Conservation (phyloP, 2,888 invertebrate species). For the Lycaena phlaeas region DNA sequence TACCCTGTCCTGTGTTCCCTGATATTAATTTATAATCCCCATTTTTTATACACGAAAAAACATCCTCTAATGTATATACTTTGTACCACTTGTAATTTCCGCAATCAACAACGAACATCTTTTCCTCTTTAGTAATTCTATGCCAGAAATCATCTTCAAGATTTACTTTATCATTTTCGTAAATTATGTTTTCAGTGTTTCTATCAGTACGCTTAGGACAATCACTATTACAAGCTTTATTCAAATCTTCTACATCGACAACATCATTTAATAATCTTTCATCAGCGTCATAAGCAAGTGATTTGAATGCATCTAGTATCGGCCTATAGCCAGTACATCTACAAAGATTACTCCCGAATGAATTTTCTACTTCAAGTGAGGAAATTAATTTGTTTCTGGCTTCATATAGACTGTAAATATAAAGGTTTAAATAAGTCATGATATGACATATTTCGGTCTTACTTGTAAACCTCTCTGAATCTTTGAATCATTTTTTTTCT, state of each 20-base stretch:
- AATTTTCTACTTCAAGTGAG: constrained; percentile 79
- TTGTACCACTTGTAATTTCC: constrained; percentile 61
- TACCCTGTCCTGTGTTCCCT: constrained; percentile 83
- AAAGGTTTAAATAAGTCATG: too few species aligned
- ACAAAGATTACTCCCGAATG: constrained; percentile 84
- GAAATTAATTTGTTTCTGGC: constrained; percentile 65
- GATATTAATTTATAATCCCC: constrained; percentile 73
- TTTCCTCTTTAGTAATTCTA: constrained; percentile 30
- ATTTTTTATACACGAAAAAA: constrained; percentile 51
- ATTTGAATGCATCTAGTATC: constrained; percentile 85
- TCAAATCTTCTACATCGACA: constrained; percentile 57
- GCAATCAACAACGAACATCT: constrained; percentile 67
- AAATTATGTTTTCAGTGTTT: too few species aligned
- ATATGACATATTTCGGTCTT: too few species aligned
- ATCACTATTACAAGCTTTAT: constrained; percentile 32
- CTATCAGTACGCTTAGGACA: constrained; percentile 32
- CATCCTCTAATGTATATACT: constrained; percentile 53
- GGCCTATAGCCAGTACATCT: constrained; percentile 86
- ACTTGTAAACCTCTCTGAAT: too few species aligned
- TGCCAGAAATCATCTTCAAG: constrained; percentile 29
- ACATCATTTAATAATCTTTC: constrained; percentile 61
- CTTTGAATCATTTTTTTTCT: too few species aligned
- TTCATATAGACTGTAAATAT: constrained; percentile 57
- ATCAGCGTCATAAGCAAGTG: constrained; percentile 76
- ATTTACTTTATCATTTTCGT: constrained; percentile 3